Evolutionary conservation across 2,113 vertebrate genomes (phyloP).

Genomic region (Bubo blakistoni): DNA sequence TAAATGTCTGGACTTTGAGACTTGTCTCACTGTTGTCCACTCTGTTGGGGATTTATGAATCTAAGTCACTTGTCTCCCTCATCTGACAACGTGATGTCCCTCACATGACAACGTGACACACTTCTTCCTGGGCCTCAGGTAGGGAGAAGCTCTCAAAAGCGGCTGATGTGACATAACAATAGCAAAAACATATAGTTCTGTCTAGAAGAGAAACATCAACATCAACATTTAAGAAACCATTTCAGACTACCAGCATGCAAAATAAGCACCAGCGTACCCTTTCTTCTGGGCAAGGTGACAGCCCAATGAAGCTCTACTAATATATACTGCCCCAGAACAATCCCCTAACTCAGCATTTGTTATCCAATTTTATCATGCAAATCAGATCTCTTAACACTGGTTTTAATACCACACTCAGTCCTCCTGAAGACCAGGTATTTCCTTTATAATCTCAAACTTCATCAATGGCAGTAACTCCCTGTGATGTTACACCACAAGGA

Average conservation of each 20-base stretch:
- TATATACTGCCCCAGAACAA: rapidly evolving
- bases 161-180: not conserved
- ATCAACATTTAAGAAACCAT: not conserved
- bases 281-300: not conserved
- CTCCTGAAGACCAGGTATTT: not conserved
- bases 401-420: not conserved
- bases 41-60: too few species aligned
- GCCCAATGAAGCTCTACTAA: not conserved
- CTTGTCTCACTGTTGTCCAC: too few species aligned
- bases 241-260: not conserved
- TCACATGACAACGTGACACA: not conserved
- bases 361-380: not conserved
- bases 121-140: not conserved
- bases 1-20: too few species aligned
- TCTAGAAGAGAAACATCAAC: not conserved
- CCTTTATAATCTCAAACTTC: not conserved
- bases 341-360: not conserved
- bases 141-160: not conserved
- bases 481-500: not conserved
- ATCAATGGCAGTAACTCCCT: not conserved
- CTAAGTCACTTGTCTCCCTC: too few species aligned
- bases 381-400: not conserved
- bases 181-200: not conserved
- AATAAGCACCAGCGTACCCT: not conserved
- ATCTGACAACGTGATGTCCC: too few species aligned